Base-by-base conservation (phyloP, 2,113 vertebrate species). In the Clarias gariepinus region DNA sequence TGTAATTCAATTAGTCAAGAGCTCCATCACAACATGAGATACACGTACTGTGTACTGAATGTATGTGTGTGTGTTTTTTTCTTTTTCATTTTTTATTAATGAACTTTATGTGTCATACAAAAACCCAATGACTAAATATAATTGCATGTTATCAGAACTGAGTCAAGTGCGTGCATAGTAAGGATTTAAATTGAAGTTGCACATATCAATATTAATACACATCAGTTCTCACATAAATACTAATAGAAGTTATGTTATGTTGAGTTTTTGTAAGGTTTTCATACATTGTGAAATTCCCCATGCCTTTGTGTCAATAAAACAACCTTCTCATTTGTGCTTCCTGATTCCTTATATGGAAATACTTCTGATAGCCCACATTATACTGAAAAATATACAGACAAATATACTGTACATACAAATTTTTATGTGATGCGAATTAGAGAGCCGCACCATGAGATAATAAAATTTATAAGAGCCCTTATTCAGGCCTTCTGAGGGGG, bases 1-100 rank as follows among this genome's bases (percentile, higher is more conserved):
- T 87, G 58, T 76, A 87, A 83, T 76, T 87, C 30, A 87, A 80
- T 87, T 83, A 85, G 33, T 47, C 33, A 30, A 71, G 73, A 53
- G 53, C 78, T 89, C 80, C 57, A 89, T 87, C 41, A 57, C 53
- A 85, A 71, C 83, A 79, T 74, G 30, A 36, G 58, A 81, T 68
- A 30, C 47, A 47, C 47, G 6, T 47, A 47, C 47, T 47, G 7
- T 47, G 47, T 41, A 6, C 5, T 9, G n/a, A n/a, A n/a, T 41
- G 8, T 33, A 52, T n/a, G 23, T 21, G 47, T n/a, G 74, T 71
- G 9, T 66, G 9, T 66, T 28, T 19, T 13, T 3, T 30, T 23
- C 7, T 4, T 36, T 63, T 55, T 79, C 18, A 5, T 1, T n/a
- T 25, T 25, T 63, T 3, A 3, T 11, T 0, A 7, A 21, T 25